Base-by-base conservation (phyloP, 64 coral and sea anemone species). In the Anthopleura sola region DNA sequence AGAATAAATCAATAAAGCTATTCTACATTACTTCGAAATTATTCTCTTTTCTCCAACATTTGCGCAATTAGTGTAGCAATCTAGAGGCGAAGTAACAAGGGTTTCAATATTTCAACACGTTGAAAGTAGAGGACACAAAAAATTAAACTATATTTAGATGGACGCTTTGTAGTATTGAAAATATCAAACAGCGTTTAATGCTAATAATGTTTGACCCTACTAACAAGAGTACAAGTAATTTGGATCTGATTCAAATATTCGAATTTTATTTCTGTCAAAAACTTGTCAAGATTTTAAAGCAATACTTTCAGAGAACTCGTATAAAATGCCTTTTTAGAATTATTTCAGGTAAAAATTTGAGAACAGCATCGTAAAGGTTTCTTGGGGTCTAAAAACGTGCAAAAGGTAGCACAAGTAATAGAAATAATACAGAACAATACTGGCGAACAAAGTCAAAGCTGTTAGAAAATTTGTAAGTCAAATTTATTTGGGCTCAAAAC, bases 141-240 rank as follows among this genome's bases (percentile, higher is more conserved):
- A 56, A 56, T 21, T 21, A 15, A 21, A 0, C 17, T 21, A 56
- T 56, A 19, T 56, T 56, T 56, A 15, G 20, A 56, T 17, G 54
- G 54, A 21, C 15, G 24, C 5, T n/a, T 62, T 62, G 58, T 9
- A 62, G n/a, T 62, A 26, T 62, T 9, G 24, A 62, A 10, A 62
- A 62, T 62, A 62, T 62, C 58, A 62, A 62, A 62, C 58, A 62
- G 58, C 24, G 58, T 62, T 62, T n/a, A 71, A 71, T 64, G 60
- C 60, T 64, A 71, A 33, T 71, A 32, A 32, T 32, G n/a, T 71
- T 71, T 71, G 66, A 71, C 14, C 66, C 66, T 71, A 71, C 3
- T 24, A 71, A 71, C 29, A n/a, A 62, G 58, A 62, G 14, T n/a
- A n/a, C n/a, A n/a, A n/a, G n/a, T 71, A 71, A 71, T 71, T 71